phyloP scores from a whole-genome alignment of 2,888 invertebrate species.

The Autographa pulchrina region DNA sequence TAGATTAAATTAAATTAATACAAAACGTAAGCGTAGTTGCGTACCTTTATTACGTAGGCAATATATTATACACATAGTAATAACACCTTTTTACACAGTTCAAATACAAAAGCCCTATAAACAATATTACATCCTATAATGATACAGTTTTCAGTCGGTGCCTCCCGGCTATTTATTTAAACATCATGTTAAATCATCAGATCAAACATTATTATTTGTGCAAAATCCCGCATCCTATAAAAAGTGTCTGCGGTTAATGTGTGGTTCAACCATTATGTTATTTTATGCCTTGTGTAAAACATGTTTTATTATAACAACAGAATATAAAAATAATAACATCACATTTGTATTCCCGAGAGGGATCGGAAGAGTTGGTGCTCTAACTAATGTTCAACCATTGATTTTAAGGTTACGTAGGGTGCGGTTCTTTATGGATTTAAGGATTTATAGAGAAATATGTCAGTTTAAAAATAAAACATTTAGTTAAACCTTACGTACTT shows the following conservation, averaged over 20 bases:
- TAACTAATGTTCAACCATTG: constrained; percentile 3
- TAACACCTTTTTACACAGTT: neutral
- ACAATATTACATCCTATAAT: neutral
- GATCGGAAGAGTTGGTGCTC: neutral
- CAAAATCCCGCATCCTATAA: neutral
- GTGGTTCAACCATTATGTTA: neutral
- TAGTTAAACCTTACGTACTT: too few relatives aligned
- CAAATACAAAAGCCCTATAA: neutral
- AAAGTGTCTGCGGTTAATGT: constrained; percentile 5
- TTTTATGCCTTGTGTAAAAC: constrained; percentile 2
- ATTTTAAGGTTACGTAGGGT: neutral
- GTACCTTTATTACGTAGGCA: neutral
- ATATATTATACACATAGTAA: neutral
- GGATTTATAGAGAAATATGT: neutral
- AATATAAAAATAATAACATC: neutral
- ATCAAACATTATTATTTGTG: constrained; percentile 1
- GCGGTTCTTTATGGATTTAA: neutral
- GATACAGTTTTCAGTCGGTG: neutral
- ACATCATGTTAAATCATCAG: constrained; percentile 5
- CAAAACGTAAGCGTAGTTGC: too few relatives aligned
- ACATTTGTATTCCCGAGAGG: constrained; percentile 1
- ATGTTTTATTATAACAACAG: neutral
- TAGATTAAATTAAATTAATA: too few relatives aligned
- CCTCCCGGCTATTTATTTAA: neutral
- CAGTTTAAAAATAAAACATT: too few relatives aligned